Evolutionary conservation across 2,888 invertebrate genomes (phyloP), one percentile per base, ranked within the genome.

Genomic region (Encarsia formosa): DNA sequence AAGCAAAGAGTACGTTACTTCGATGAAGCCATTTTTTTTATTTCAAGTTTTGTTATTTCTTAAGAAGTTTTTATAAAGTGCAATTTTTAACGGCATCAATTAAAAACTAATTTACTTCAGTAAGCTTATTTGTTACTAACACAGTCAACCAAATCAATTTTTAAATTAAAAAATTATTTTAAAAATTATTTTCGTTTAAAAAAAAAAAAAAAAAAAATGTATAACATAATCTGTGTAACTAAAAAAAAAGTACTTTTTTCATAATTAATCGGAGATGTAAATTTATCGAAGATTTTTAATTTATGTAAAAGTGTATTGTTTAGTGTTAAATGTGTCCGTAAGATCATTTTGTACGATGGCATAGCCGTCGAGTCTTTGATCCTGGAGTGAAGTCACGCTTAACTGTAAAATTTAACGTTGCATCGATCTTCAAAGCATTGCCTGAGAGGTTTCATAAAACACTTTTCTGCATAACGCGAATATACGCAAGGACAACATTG

Each of bases 331-430:
- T n/a, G n/a, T n/a, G n/a, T n/a, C n/a, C n/a, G n/a, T n/a, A n/a
- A n/a, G n/a, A 39, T 19, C 31, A 42, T 23, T 43, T 51, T 29
- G 38, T 20, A 42, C 42, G 52, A 42, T 43, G 34, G 39, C 35
- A 34, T 50, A 50, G 47, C 49, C 50, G 26, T 50, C 32, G 52
- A 56, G 56, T 56, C 52, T 56, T 19, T 56, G 56, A 56, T 56
- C 52, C 56, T 11, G 56, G 32, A 56, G 43, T 44, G 26, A 56
- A 52, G 47, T 52, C 49, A 52, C 45, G 55, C 49, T 55, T 52
- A 40, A 45, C 42, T 50, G 22, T 50, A 51, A 38, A 44, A 50
- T 48, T 48, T 20, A 52, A 45, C 48, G 47, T 44, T 51, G 44
- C 44, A 51, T 51, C 24, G 31, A 35, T 54, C 45, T 54, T 48